Conservation (phyloP, 2,797 vertebrate species). For the Mormyrus hasselquistii region DNA sequence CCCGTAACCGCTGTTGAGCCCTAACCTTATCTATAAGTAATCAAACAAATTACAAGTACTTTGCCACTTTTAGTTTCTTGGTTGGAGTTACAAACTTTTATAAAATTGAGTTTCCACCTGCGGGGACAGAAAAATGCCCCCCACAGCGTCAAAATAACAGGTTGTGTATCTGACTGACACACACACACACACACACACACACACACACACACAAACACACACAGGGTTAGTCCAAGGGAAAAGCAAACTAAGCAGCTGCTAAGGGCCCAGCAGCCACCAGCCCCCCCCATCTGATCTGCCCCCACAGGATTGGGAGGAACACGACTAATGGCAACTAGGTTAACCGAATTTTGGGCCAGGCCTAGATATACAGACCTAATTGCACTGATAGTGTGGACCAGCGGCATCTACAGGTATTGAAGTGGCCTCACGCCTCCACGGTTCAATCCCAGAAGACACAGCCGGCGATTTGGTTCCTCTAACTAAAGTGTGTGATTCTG, state of each 20-base stretch:
- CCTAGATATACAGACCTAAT: neutral
- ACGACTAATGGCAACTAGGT: neutral
- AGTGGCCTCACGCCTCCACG: neutral
- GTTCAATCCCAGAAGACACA: neutral
- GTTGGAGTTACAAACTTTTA: too few relatives aligned
- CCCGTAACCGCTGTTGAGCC: too few relatives aligned
- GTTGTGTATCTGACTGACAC: too few relatives aligned
- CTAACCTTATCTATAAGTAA: too few relatives aligned
- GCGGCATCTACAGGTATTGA: neutral
- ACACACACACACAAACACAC: neutral
- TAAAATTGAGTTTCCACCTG: too few relatives aligned
- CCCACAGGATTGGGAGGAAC: neutral
- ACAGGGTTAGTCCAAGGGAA: neutral
- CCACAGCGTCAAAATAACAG: too few relatives aligned
- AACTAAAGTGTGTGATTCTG: neutral
- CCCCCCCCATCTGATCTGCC: neutral
- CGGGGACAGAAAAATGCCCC: too few relatives aligned
- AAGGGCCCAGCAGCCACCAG: too few relatives aligned
- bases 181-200: neutral
- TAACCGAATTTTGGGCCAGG: neutral
- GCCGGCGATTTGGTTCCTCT: neutral
- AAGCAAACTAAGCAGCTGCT: too few relatives aligned
- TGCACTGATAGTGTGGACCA: neutral
- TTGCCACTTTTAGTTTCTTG: too few relatives aligned
- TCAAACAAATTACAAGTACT: too few relatives aligned